Evolutionary conservation across 2,113 vertebrate genomes (phyloP), one percentile per base, ranked within the genome.

Genomic region (Lepidothrix coronata): DNA sequence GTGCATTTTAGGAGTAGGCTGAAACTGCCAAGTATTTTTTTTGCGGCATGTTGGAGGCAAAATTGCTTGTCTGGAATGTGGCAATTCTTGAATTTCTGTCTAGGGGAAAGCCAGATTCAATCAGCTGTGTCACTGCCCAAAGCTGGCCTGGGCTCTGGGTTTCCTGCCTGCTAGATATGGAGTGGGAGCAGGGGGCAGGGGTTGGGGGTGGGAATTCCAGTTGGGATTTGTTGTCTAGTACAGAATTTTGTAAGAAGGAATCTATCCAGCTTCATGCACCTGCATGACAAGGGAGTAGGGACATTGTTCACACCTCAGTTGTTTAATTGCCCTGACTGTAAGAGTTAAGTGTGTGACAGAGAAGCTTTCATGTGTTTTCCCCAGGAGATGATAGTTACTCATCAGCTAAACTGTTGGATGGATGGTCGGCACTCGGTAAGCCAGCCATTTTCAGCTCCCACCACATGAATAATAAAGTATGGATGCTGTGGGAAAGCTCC

Each of bases 31-130:
- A 14, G 21, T 65, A 6, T 58, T 81, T 54, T 82, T 85, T 84
- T 54, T 84, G 11, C 43, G 55, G 83, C 44, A 19, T 30, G 35
- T 52, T 21, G 4, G 14, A 86, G 73, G 48, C 65, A 71, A 89
- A 91, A 74, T 81, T 87, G 55, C 65, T 87, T 84, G 74, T 37
- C 73, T 93, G 91, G 91, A 97, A 96, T 92, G 93, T 89, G 76
- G 73, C 48, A 93, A 68, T 93, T 95, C 94, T 89, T 75, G 93
- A 93, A 87, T 93, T 93, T 93, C 89, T 2, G 0, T 71, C 72
- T 77, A 25, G 63, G 68, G n/a, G 67, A 52, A 71, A 67, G 46
- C 41, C 37, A 77, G 48, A 35, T 18, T 59, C 85, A 77, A 1
- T 93, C 78, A 83, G 43, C 88, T 67, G 51, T 91, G 57, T 88